A percentile compares a stretch with the other conserved stretches of the same genome.
phyloP scores from a whole-genome alignment of 1,140 invertebrate genomes.

The Heliconius hewitsoni region DNA sequence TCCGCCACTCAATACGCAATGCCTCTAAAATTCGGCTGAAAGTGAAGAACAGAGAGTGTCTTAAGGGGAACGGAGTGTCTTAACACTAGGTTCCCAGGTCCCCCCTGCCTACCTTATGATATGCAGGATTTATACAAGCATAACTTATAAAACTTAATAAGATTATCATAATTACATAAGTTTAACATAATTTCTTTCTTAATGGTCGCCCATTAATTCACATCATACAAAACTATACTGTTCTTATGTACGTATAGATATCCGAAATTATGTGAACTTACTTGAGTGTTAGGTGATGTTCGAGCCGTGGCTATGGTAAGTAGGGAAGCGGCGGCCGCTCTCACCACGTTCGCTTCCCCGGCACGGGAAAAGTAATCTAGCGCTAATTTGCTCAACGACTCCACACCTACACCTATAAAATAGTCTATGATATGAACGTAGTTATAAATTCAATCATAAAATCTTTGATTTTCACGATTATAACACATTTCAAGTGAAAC shows the following conservation, averaged over 20 bases:
- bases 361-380: slow-evolving; percentile 47
- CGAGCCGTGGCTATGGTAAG: slow-evolving; percentile 54
- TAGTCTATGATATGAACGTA: neutral
- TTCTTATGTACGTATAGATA: neutral
- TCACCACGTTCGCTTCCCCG: slow-evolving; percentile 64
- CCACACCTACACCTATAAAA: slow-evolving; percentile 52
- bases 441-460: neutral
- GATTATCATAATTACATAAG: too few relatives aligned
- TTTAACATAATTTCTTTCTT: too few relatives aligned
- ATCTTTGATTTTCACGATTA: too few relatives aligned
- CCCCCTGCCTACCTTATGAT: neutral
- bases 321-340: slow-evolving; percentile 53
- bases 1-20: too few relatives aligned
- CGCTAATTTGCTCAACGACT: slow-evolving; percentile 55
- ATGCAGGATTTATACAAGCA: too few relatives aligned
- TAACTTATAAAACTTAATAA: too few relatives aligned
- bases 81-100: neutral
- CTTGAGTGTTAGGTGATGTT: slow-evolving; percentile 51
- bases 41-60: neutral
- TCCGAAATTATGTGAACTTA: slow-evolving; percentile 41
- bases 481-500: too few relatives aligned
- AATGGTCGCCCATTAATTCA: too few relatives aligned
- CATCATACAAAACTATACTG: neutral
- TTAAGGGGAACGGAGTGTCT: neutral
- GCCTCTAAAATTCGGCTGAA: too few relatives aligned